Evolutionary conservation across 2,888 invertebrate genomes (phyloP).

Genomic region (Lottia scabra): DNA sequence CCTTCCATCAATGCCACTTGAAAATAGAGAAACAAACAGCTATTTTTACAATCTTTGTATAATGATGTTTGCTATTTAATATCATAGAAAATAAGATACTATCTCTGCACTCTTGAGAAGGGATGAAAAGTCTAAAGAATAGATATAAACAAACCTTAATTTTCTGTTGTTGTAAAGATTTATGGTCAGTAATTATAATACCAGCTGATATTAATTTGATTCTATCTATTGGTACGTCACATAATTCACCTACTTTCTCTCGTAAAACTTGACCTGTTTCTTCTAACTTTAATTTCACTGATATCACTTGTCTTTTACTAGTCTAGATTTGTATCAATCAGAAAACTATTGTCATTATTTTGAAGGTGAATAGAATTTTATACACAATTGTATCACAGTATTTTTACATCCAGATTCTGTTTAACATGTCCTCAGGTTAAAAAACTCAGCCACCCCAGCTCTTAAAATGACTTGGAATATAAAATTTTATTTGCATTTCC

Average conservation of each 20-base stretch:
- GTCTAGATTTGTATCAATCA: slow-evolving; percentile 11
- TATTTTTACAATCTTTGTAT: too few relatives aligned
- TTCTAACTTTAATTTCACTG: slow-evolving; percentile 51
- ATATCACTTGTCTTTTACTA: slow-evolving; percentile 17
- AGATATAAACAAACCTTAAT: slow-evolving; percentile 51
- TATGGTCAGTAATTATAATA: slow-evolving; percentile 52
- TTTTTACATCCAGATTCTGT: too few relatives aligned
- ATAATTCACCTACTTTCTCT: slow-evolving; percentile 36
- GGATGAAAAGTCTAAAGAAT: neutral
- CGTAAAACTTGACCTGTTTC: slow-evolving; percentile 48
- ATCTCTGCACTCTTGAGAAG: too few relatives aligned
- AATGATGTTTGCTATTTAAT: too few relatives aligned
- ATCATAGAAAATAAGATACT: neutral
- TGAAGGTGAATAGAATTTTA: too few relatives aligned
- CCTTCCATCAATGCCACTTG: too few relatives aligned
- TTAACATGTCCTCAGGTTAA: too few relatives aligned
- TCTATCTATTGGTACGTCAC: slow-evolving; percentile 31
- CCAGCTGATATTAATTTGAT: slow-evolving; percentile 64
- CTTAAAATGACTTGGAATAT: too few relatives aligned
- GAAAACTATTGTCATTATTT: neutral
- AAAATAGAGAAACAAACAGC: too few relatives aligned
- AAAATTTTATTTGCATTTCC: too few relatives aligned
- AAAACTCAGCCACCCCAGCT: too few relatives aligned
- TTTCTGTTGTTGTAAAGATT: slow-evolving; percentile 49
- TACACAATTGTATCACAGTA: too few relatives aligned